Conservation (phyloP, 2,888 invertebrate species). For the Argynnis bischoffii region DNA sequence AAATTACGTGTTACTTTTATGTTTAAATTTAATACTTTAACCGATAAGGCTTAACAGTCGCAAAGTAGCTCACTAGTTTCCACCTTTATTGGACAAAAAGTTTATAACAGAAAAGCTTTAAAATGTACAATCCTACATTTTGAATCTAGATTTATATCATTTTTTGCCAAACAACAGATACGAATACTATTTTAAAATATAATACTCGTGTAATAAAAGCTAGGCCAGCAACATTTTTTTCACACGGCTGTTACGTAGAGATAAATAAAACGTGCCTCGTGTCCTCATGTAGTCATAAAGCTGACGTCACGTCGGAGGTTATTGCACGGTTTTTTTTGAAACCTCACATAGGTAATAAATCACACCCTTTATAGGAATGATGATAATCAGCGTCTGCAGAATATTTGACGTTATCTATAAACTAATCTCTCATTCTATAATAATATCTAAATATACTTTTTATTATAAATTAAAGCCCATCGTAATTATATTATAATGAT, state of each 20-base stretch:
- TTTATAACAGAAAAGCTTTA: too few species aligned
- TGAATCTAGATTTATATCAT: too few species aligned
- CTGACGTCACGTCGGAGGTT: conserved; percentile 32
- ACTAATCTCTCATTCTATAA: not conserved
- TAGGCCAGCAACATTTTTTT: conserved; percentile 1
- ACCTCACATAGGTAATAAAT: conserved; percentile 37
- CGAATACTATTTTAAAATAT: not conserved
- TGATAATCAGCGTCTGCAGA: conserved; percentile 28
- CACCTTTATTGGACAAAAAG: too few species aligned
- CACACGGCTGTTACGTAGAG: conserved; percentile 8
- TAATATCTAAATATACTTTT: too few species aligned
- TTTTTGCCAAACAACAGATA: too few species aligned
- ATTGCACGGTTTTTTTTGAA: conserved; percentile 37
- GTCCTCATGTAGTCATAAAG: conserved; percentile 24
- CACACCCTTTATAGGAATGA: conserved; percentile 32
- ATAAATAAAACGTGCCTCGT: conserved; percentile 31
- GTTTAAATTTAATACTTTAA: too few species aligned
- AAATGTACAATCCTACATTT: too few species aligned
- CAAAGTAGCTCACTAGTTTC: too few species aligned
- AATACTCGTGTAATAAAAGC: conserved; percentile 6
- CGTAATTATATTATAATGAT: too few species aligned
- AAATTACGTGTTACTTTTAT: too few species aligned
- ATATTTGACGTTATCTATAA: conserved; percentile 18
- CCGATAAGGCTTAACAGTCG: too few species aligned
- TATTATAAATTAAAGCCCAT: too few species aligned